Evolutionary conservation across 2,797 vertebrate genomes (phyloP), one percentile per base, ranked within the genome.

Genomic region (Antrozous pallidus): DNA sequence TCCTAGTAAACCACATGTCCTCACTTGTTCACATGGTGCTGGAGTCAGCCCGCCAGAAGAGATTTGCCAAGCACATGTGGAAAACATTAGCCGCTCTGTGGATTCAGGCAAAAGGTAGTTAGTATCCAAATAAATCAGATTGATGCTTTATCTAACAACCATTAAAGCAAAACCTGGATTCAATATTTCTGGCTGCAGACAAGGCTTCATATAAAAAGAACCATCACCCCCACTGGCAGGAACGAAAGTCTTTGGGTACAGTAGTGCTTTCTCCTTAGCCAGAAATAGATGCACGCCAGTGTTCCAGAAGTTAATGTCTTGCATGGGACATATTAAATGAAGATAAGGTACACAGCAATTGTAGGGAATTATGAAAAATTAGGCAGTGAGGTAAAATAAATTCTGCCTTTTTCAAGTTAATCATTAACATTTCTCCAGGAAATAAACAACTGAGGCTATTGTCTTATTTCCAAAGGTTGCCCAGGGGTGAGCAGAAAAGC

Each of bases 41-140:
- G 71, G 58, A 61, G 58, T 61, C 93, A 96, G 45, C 33, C 88
- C 83, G 95, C 96, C 93, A 96, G 91, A 75, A 97, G 96, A 84
- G 18, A 0, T 87, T 89, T 95, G 93, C 91, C 96, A 54, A 96
- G 95, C 95, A 97, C 98, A 98, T 96, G 94, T 98, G 97, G 98
- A 97, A 98, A 94, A 93, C 88, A 97, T 98, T 98, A 98, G 97
- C 97, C 97, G 96, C 93, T 97, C 89, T 95, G 96, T 97, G 97
- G 97, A 97, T 94, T 97, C 95, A 24, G 96, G 96, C 97, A 97
- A 96, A 94, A 95, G 63, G 88, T 98, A 97, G 97, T 97, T 96
- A 97, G 96, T 97, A 94, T 95, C 96, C 96, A 97, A 98, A 97
- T 97, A 98, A 98, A 97, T 97, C 96, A 97, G 97, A 97, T 93